Percentiles rank a stretch among this genome's conserved stretches.
These are phyloP conservation scores for Tapera naevia DNA, from an alignment of 2,797 vertebrate genomes.

Conservation along the genomic window DNA sequence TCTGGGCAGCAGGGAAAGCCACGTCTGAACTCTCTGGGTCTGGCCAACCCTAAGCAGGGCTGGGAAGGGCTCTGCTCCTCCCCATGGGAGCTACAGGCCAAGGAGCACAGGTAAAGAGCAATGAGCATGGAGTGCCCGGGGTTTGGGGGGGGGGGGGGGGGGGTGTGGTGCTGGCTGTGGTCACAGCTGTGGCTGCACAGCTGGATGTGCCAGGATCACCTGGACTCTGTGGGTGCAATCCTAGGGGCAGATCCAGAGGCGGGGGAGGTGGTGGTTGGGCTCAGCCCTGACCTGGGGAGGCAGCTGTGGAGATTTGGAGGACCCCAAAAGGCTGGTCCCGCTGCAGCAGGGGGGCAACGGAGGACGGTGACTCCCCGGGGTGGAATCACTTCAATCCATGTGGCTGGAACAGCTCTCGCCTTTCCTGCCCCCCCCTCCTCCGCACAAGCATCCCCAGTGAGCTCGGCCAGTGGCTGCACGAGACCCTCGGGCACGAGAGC, in stretches of 20 bases:
- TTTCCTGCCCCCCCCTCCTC: rapidly evolving
- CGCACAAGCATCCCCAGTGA: rapidly evolving
- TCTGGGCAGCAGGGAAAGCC: not conserved
- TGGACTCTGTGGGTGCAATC: not conserved
- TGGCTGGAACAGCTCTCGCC: not conserved
- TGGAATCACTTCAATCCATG: not conserved
- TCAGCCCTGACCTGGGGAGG: not conserved
- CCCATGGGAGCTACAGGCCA: rapidly evolving
- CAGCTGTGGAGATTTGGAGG: rapidly evolving
- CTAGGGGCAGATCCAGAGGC: not conserved
- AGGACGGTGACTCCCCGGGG: not conserved
- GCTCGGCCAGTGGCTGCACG: rapidly evolving
- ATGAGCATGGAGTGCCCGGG: rapidly evolving
- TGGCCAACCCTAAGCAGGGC: not conserved
- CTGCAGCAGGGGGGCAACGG: not conserved
- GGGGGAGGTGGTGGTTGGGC: rapidly evolving
- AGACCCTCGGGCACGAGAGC: not conserved
- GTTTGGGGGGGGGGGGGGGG: too few species aligned
- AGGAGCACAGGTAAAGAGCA: not conserved
- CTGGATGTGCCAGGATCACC: not conserved
- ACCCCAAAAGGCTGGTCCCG: rapidly evolving
- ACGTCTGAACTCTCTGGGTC: not conserved
- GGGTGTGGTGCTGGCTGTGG: rapidly evolving
- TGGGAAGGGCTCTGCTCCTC: not conserved
- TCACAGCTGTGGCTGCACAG: not conserved